Evolutionary conservation across 2,888 invertebrate genomes (phyloP), one percentile per base, ranked within the genome.

Genomic region (Polydrusus tereticollis): DNA sequence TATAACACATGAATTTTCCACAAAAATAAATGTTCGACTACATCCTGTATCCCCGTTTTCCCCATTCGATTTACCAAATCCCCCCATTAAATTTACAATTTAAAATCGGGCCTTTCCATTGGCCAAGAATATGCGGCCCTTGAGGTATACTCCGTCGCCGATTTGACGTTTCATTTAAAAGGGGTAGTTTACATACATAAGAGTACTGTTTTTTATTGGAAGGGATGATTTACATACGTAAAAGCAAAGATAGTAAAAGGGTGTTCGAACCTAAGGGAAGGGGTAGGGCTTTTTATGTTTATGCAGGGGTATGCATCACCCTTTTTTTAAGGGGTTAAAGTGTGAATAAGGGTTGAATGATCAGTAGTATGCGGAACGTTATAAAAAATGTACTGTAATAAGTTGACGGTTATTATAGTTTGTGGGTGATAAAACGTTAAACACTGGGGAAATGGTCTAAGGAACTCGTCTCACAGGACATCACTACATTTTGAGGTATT

Each of bases 101-200:
- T 82, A 82, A 83, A 81, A 73, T 76, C 79, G 82, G 81, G 82
- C 23, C 8, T n/a, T 63, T 57, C 60, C 67, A 82, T 83, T 83
- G 83, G 83, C 60, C 68, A 81, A 82, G 81, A 75, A 81, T 64
- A 81, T 81, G 79, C 41, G 60, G 43, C 65, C 69, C 72, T 68
- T 41, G 52, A 64, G 68, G 64, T 64, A 64, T n/a, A 36, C 45
- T 3, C 58, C 58, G 58, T 52, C 52, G 45, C n/a, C 67, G 36
- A 47, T 65, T 69, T 62, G 69, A 58, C 58, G 50, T 29, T 8
- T 8, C 23, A 55, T 55, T 64, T 52, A 50, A 73, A 69, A 65
- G 58, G 69, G 69, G 69, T 73, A 73, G 69, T 73, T 73, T 73
- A 73, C 73, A 73, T 73, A 70, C 14, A 43, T 59, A 70, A 67